Evolutionary conservation across 2,888 invertebrate genomes (phyloP).

Genomic region (Bellardia bayeri): DNA sequence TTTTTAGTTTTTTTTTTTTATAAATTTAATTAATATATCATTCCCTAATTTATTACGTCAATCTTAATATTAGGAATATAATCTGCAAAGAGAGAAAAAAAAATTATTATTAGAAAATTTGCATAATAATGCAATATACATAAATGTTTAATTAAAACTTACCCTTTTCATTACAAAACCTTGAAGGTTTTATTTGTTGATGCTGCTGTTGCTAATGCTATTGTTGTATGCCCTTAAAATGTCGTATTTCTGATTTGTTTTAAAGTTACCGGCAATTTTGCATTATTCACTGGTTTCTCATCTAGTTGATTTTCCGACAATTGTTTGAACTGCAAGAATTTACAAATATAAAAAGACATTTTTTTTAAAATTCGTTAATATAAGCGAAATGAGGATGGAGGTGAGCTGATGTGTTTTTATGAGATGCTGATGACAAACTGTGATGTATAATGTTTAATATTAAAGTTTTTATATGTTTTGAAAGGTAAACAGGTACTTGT

Average conservation of each 20-base stretch:
- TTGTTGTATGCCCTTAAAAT: conserved; percentile 35
- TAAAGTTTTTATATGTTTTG: not conserved
- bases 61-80: conserved; percentile 1
- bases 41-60: not conserved
- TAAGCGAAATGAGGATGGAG: not conserved
- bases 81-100: conserved; percentile 11
- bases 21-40: not conserved
- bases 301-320: conserved; percentile 22
- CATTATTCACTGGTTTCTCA: conserved; percentile 7
- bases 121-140: not conserved
- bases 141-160: conserved; percentile 7
- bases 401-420: not conserved
- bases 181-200: not conserved
- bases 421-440: not conserved
- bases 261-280: not conserved
- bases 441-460: not conserved
- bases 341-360: conserved; percentile 27
- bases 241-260: conserved; percentile 37
- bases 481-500: not conserved
- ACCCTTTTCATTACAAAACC: not conserved
- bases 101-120: not conserved
- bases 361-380: not conserved
- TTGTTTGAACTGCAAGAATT: conserved; percentile 47
- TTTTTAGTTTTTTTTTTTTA: not conserved
- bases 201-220: not conserved